Evolutionary conservation across 2,888 invertebrate species (phyloP), one percentile per base, ranked within the genome.

Genomic region (Patella depressa): DNA sequence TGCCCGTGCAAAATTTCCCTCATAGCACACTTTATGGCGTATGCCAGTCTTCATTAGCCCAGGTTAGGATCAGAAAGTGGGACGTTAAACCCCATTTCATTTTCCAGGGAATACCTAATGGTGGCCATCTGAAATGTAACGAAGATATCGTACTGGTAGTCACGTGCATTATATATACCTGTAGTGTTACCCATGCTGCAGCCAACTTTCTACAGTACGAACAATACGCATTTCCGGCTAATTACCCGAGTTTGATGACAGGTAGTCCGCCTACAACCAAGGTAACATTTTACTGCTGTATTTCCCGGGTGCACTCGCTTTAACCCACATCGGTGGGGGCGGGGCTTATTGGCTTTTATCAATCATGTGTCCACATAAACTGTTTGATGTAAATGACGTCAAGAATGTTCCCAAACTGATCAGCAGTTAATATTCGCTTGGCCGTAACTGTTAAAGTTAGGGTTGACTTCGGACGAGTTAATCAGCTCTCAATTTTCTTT

Each of bases 211-310:
- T 84, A 19, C 86, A 87, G 81, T 88, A 89, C 73, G 86, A 88
- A 72, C 85, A 88, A 70, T 89, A 88, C 71, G 86, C 86, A 9
- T 88, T 87, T 77, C 85, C 85, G 19, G 88, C 88, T 54, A 86
- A 86, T 78, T 89, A 86, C 79, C 88, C 89, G 4, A 65, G 79
- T 3, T 73, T 34, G 12, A 74, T 85, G 17, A 15, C 73, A 15
- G 84, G 84, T 14, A 71, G 72, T 0, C 80, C 80, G 14, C 85
- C 85, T n/a, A 77, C 65, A 72, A 29, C 78, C 45, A 85, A 84
- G 80, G 78, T 86, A 19, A 71, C n/a, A 53, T 53, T n/a, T 34
- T n/a, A 54, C 7, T 14, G 55, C 5, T 7, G 59, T 57, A 57
- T 7, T 29, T 45, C 17, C 19, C 54, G 54, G 59, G 24, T 34